These are phyloP conservation scores for Spheniscus mendiculus DNA, from an alignment of 2,113 vertebrate genomes.

Conservation along the genomic window DNA sequence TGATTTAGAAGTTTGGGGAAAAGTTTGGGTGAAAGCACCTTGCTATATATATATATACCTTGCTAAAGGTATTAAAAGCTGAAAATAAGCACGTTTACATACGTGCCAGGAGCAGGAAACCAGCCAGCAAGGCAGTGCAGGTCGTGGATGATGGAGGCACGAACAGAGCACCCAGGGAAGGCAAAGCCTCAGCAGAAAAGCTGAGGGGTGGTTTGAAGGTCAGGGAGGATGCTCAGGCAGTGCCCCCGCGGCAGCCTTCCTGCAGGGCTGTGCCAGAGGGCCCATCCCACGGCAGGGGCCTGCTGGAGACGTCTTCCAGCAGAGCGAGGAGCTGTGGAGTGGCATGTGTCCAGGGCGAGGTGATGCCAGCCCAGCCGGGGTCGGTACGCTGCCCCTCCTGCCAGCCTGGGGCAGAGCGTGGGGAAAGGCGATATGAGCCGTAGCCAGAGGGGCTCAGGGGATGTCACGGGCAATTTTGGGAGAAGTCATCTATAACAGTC, in stretches of 20 bases:
- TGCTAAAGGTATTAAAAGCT: not conserved
- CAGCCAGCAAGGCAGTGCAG: not conserved
- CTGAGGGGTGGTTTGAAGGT: not conserved
- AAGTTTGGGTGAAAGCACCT: no score
- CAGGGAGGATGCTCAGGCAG: not conserved
- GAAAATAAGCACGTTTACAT: not conserved
- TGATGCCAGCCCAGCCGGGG: not conserved
- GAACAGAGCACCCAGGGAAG: not conserved
- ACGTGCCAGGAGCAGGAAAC: not conserved
- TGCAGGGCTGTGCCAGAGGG: not conserved
- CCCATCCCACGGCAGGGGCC: not conserved
- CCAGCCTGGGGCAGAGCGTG: not conserved
- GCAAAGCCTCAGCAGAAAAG: not conserved
- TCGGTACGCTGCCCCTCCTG: not conserved
- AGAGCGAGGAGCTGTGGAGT: fast-evolving
- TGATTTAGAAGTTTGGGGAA: not conserved
- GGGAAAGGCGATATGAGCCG: not conserved
- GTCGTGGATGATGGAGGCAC: not conserved
- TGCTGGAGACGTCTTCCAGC: not conserved
- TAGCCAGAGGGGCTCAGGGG: not conserved
- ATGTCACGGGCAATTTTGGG: not conserved
- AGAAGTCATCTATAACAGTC: not conserved
- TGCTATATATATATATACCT: not conserved
- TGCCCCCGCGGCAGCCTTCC: not conserved
- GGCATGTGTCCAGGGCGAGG: fast-evolving